phyloP scores from a whole-genome alignment of 2,113 vertebrate genomes.

The Ceyx margarethae region DNA sequence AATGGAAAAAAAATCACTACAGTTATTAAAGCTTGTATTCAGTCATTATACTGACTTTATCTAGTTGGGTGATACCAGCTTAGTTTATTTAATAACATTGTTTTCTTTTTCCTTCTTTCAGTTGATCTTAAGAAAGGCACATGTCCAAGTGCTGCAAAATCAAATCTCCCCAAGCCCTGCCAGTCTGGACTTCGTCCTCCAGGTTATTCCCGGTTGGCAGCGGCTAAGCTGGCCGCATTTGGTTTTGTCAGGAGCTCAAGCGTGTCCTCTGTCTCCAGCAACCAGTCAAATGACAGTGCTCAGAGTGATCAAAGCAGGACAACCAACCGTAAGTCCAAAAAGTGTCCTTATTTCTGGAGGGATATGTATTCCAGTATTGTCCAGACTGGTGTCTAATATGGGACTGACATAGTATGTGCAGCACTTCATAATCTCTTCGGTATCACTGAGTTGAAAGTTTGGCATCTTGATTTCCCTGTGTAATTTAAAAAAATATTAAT shows the following conservation, averaged over 20 bases:
- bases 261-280: slow-evolving; percentile 88
- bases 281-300: slow-evolving; percentile 82
- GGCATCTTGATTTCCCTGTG: neutral
- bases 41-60: neutral
- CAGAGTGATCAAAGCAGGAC: slow-evolving; percentile 79
- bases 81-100: neutral
- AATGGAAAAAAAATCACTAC: neutral
- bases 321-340: slow-evolving; percentile 81
- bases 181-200: slow-evolving; percentile 91
- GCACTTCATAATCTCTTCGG: neutral
- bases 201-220: slow-evolving; percentile 86
- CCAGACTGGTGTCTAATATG: neutral
- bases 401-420: neutral
- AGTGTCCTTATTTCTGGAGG: neutral
- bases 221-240: slow-evolving; percentile 84
- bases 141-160: slow-evolving; percentile 76
- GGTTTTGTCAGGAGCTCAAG: slow-evolving; percentile 89
- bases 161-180: slow-evolving; percentile 82
- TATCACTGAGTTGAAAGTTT: neutral
- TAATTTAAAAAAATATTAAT: neutral
- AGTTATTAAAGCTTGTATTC: neutral
- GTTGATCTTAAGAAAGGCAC: slow-evolving; percentile 82
- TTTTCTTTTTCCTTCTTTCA: slow-evolving; percentile 31
- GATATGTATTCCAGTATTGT: neutral
- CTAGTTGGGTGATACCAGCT: neutral